Percentiles rank a stretch among this genome's conserved stretches.
phyloP scores from a whole-genome alignment of 2,888 invertebrate genomes.

The Polyploca ridens region DNA sequence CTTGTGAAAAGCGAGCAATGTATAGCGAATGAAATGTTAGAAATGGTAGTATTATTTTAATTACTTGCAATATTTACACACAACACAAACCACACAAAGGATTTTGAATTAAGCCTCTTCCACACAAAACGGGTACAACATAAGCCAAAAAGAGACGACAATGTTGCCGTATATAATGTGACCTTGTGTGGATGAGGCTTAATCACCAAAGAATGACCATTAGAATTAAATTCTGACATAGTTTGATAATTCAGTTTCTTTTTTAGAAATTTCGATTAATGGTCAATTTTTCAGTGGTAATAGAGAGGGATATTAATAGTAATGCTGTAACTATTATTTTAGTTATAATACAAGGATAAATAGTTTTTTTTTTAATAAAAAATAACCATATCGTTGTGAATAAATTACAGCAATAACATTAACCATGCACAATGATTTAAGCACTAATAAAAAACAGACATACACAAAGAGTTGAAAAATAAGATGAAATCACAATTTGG shows the following conservation, averaged over 20 bases:
- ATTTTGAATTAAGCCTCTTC: conserved; percentile 11
- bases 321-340: neutral
- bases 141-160: neutral
- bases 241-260: too few species aligned
- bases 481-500: neutral
- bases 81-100: conserved; percentile 70
- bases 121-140: neutral
- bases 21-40: conserved; percentile 65
- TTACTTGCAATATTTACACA: conserved; percentile 58
- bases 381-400: neutral
- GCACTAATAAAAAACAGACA: conserved; percentile 28
- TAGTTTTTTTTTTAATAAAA: conserved; percentile 18
- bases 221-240: neutral
- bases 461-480: conserved; percentile 3
- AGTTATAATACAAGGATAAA: conserved; percentile 20
- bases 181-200: neutral
- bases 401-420: conserved; percentile 35
- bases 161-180: neutral
- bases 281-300: neutral
- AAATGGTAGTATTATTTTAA: conserved; percentile 15
- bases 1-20: conserved; percentile 64
- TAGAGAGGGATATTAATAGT: neutral
- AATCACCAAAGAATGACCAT: conserved; percentile 23
- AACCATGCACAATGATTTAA: conserved; percentile 48
- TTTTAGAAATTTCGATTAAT: neutral